Percentiles rank a stretch among this genome's conserved stretches.
Evolutionary conservation across 2,797 vertebrate genomes (phyloP).

Genomic region (Leucoraja ocellata): DNA sequence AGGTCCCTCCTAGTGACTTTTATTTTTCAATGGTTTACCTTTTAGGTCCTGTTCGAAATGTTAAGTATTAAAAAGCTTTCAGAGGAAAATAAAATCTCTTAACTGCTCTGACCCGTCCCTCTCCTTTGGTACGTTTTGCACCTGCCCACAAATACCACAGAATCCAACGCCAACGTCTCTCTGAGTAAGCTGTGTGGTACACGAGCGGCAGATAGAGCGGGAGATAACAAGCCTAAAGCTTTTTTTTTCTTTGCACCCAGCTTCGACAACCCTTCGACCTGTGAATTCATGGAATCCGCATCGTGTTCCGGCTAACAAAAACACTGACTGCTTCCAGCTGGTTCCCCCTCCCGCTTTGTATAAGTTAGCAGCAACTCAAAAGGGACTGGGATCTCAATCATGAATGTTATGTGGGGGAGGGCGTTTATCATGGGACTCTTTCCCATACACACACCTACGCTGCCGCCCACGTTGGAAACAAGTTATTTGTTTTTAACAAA

Average conservation of each 20-base stretch:
- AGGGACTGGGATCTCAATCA: not conserved
- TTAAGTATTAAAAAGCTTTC: not conserved
- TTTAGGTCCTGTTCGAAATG: not conserved
- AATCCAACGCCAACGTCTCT: slow-evolving; percentile 20
- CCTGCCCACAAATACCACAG: slow-evolving; percentile 1
- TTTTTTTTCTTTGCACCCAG: not conserved
- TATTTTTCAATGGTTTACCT: not conserved
- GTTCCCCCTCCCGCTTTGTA: not conserved
- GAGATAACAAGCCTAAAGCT: not conserved
- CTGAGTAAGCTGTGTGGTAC: not conserved
- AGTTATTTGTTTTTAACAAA: not conserved
- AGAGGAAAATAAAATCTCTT: not conserved
- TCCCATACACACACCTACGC: not conserved
- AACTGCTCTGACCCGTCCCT: not conserved
- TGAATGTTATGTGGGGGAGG: not conserved
- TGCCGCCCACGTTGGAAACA: not conserved
- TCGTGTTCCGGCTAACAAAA: not conserved
- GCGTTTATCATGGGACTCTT: not conserved
- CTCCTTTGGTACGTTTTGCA: not conserved
- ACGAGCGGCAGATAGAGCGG: not conserved
- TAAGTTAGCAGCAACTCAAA: not conserved
- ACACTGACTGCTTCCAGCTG: not conserved
- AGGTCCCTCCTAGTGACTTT: not conserved
- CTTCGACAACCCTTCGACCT: not conserved
- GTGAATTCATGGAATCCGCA: not conserved